Evolutionary conservation across 2,797 vertebrate species (phyloP).

Genomic region (Myripristis murdjan): DNA sequence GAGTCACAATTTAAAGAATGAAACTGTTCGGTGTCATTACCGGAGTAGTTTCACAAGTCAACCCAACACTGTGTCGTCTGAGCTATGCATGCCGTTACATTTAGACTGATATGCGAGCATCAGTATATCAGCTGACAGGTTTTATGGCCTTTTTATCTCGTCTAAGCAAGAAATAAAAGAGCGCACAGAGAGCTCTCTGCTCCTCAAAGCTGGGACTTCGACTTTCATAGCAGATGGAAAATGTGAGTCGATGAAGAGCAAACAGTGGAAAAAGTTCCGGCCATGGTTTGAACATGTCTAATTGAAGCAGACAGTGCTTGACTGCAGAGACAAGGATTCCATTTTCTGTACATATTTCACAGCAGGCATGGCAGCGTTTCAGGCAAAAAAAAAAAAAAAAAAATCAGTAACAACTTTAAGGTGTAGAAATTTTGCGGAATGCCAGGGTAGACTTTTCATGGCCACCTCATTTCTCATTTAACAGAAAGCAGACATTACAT

Average conservation of each 20-base stretch:
- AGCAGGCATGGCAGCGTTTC: conserved; percentile 51
- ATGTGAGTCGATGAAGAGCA: conserved; percentile 73
- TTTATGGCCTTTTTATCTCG: not conserved
- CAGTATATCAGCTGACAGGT: conserved; percentile 30
- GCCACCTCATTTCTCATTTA: conserved; percentile 1
- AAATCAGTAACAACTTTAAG: conserved; percentile 70
- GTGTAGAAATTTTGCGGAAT: conserved; percentile 49
- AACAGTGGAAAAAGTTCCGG: conserved; percentile 74
- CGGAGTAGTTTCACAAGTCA: not conserved
- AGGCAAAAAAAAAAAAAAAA: conserved; percentile 47
- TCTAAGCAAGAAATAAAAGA: conserved; percentile 54
- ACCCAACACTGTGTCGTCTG: not conserved
- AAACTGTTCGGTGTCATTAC: not conserved
- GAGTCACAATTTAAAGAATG: not conserved
- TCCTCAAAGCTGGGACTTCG: conserved; percentile 56
- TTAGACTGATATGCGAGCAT: conserved; percentile 5
- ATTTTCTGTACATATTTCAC: conserved; percentile 72
- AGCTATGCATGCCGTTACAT: not conserved
- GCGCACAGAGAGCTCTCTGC: conserved; percentile 44
- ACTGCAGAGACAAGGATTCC: conserved; percentile 71
- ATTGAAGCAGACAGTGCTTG: conserved; percentile 78
- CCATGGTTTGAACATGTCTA: conserved; percentile 78
- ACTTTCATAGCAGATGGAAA: conserved; percentile 80
- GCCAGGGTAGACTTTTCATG: conserved; percentile 43
- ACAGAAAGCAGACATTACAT: conserved; percentile 55